These are phyloP conservation scores for Corythornis madagascariensis DNA, from an alignment of 2,113 vertebrate genomes.

Conservation along the genomic window DNA sequence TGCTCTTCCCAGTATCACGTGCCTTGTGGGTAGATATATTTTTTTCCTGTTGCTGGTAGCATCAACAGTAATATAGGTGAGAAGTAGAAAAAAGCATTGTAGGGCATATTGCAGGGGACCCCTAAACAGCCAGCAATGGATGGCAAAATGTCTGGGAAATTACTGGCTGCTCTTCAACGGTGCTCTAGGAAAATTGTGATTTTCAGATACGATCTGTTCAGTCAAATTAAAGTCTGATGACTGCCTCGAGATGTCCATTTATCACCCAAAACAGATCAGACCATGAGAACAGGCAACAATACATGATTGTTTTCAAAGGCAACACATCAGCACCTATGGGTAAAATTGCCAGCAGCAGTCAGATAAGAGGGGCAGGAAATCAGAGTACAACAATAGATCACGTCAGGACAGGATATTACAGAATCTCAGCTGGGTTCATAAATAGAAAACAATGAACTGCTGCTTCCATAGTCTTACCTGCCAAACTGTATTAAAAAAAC, in stretches of 20 bases:
- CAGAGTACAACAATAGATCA: constrained; percentile 55
- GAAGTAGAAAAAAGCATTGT: neutral
- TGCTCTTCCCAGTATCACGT: neutral
- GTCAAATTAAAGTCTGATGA: constrained; percentile 62
- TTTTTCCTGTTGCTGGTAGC: neutral
- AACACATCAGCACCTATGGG: constrained; percentile 16
- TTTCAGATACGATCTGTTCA: constrained; percentile 57
- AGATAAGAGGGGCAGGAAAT: constrained; percentile 61
- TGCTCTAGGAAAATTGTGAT: constrained; percentile 24
- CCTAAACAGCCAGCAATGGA: constrained; percentile 13
- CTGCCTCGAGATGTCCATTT: constrained; percentile 58
- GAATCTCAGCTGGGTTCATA: constrained; percentile 39
- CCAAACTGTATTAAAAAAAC: constrained; percentile 25
- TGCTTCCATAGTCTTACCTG: neutral
- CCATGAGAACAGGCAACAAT: constrained; percentile 34
- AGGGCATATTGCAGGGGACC: neutral
- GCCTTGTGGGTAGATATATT: neutral
- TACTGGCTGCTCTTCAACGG: constrained; percentile 30
- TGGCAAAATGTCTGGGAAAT: constrained; percentile 6
- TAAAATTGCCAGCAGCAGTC: constrained; percentile 42
- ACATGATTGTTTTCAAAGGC: constrained; percentile 29
- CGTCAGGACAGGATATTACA: constrained; percentile 62
- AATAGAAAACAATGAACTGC: constrained; percentile 42
- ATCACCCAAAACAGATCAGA: constrained; percentile 53
- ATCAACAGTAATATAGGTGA: neutral